Base-by-base conservation (phyloP, 2,888 invertebrate species). In the Zygogramma bicolorata region DNA sequence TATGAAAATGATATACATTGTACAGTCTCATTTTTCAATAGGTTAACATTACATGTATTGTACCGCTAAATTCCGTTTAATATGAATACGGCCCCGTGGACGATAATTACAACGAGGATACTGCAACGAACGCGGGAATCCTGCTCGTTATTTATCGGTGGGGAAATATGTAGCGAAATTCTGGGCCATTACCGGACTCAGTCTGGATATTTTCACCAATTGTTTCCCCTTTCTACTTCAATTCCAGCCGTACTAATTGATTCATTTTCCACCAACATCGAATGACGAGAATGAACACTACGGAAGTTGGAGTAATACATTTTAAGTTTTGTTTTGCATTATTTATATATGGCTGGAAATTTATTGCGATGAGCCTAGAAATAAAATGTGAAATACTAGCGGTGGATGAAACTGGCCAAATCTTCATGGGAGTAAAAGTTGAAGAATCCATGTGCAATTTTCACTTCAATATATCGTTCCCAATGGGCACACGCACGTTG, bases 51-150 rank as follows among this genome's bases (percentile, higher is more conserved):
- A 49, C 63, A 63, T 20, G 49, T 63, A 63, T 63, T 63, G 63
- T 63, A 63, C 63, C 49, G 63, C 63, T 63, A 63, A 63, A 63
- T 63, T 63, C 63, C 63, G 46, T 63, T 63, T 46, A 63, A 46
- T 63, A 63, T 63, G 63, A 63, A 63, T 63, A 63, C 25, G 63
- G 63, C 49, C 40, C 31, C 63, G 34, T 27, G 27, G 29, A 63
- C 46, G 63, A 63, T 63, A 63, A 63, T 63, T 63, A 63, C 63
- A 27, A 46, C 46, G 63, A 46, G 63, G 63, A 46, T 31, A 18
- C 40, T 62, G 42, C 18, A 27, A 25, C 49, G 29, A 46, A 46
- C 25, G 29, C 22, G 63, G 63, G 20, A 63, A 29, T 63, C 63
- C 63, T 15, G n/a, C 18, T n/a, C n/a, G 63, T 63, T 63, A 63